phyloP scores from a whole-genome alignment of 2,113 vertebrate genomes.

The Dasyurus viverrinus region DNA sequence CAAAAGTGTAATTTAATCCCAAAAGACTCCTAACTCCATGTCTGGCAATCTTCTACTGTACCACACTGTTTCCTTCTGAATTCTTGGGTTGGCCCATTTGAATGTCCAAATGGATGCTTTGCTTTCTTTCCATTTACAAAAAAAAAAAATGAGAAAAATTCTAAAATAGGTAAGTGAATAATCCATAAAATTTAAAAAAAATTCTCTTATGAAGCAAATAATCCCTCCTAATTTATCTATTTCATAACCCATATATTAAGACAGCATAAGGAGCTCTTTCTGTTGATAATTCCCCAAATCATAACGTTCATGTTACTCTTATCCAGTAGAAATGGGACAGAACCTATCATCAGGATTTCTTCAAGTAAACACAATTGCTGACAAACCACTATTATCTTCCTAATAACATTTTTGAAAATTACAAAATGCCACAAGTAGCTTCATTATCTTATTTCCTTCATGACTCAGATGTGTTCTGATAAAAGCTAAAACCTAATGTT shows the following conservation, averaged over 20 bases:
- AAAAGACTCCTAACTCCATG: not conserved
- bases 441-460: conserved; percentile 46
- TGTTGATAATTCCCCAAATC: not conserved
- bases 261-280: not conserved
- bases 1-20: not conserved
- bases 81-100: not conserved
- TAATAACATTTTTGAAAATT: conserved; percentile 54
- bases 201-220: not conserved
- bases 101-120: not conserved
- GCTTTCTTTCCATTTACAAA: not conserved
- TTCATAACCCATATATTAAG: not conserved
- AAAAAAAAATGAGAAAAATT: not conserved
- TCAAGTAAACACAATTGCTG: conserved; percentile 41
- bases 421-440: conserved; percentile 12
- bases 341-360: not conserved
- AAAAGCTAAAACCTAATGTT: not conserved
- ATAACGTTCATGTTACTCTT: not conserved
- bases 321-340: not conserved
- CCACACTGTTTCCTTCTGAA: not conserved
- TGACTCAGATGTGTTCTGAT: conserved; percentile 13
- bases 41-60: not conserved
- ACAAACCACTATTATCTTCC: conserved; percentile 30
- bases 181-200: not conserved
- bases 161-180: not conserved
- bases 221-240: not conserved